Percentiles rank a stretch among this genome's conserved stretches.
Evolutionary conservation across 2,113 vertebrate genomes (phyloP).

Genomic region (Xenopus borealis): DNA sequence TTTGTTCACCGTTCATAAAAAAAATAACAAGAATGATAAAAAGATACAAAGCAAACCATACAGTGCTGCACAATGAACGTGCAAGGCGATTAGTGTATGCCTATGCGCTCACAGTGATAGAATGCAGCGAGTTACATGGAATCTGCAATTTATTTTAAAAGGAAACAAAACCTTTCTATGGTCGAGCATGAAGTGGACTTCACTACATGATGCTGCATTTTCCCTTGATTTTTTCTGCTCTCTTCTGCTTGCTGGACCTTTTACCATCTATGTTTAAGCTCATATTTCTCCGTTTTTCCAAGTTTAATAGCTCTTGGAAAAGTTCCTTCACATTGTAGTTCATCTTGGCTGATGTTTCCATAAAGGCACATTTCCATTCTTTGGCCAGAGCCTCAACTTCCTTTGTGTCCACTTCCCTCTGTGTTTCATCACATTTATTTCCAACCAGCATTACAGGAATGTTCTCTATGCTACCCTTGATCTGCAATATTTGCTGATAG

Average conservation of each 20-base stretch:
- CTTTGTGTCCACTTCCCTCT: constrained; percentile 86
- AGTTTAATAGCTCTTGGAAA: constrained; percentile 95
- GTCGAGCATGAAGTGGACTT: constrained; percentile 32
- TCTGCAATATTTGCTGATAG: constrained; percentile 91
- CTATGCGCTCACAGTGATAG: constrained; percentile 52
- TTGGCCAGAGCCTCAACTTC: constrained; percentile 88
- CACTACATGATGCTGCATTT: constrained; percentile 90
- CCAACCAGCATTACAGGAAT: constrained; percentile 96
- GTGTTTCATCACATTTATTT: constrained; percentile 96
- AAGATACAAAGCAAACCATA: neutral
- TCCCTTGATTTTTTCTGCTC: constrained; percentile 91
- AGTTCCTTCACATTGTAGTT: constrained; percentile 97
- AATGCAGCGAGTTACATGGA: constrained; percentile 24
- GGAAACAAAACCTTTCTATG: constrained; percentile 13
- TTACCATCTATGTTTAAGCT: constrained; percentile 91
- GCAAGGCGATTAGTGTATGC: constrained; percentile 13
- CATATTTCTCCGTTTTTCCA: constrained; percentile 91
- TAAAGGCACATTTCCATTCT: constrained; percentile 95
- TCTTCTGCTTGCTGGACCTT: constrained; percentile 85
- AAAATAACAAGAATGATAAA: neutral
- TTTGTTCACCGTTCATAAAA: constrained; percentile 5
- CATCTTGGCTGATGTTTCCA: constrained; percentile 98
- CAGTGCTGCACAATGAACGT: neutral
- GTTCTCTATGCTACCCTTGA: constrained; percentile 89
- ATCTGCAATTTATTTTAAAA: constrained; percentile 15